phyloP scores from a whole-genome alignment of 2,888 invertebrate genomes.

The Callyntrura guangdongensis region DNA sequence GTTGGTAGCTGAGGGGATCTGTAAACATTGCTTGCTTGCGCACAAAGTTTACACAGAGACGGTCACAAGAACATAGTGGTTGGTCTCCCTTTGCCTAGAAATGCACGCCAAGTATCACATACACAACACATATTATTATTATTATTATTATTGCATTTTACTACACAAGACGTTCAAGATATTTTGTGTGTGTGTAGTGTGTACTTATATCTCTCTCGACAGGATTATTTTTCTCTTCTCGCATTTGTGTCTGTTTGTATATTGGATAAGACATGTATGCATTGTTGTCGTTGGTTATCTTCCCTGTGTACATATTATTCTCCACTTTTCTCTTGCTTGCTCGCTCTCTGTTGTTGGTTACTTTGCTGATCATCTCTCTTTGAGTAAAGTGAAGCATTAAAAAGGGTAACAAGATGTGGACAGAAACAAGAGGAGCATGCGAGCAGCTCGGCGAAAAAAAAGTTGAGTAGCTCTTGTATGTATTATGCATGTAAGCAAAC shows the following conservation, averaged over 20 bases:
- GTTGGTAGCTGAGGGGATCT: conserved; percentile 55
- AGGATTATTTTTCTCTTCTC: conserved; percentile 48
- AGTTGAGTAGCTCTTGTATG: not conserved
- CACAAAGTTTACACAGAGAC: not conserved
- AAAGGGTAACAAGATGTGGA: conserved; percentile 74
- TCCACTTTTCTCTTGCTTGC: not conserved
- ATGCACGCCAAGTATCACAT: not conserved
- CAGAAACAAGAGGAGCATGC: conserved; percentile 56
- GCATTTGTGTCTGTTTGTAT: conserved; percentile 40
- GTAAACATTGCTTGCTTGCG: conserved; percentile 51
- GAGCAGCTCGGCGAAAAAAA: not conserved
- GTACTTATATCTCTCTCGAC: conserved; percentile 38
- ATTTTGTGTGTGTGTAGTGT: not conserved
- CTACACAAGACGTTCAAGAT: too few species aligned
- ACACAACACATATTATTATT: too few species aligned
- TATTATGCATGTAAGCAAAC: conserved; percentile 2
- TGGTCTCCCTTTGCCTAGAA: conserved; percentile 32
- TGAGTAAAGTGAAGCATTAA: conserved; percentile 60
- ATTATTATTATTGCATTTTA: too few species aligned
- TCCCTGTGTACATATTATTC: conserved; percentile 50
- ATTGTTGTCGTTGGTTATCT: conserved; percentile 70
- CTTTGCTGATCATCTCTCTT: conserved; percentile 19
- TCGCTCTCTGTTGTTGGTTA: conserved; percentile 23
- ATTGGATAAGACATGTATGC: conserved; percentile 32
- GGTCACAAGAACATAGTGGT: conserved; percentile 34